phyloP scores from a whole-genome alignment of 92 coral and sea anemone genomes.

The Heliopora coerulea region DNA sequence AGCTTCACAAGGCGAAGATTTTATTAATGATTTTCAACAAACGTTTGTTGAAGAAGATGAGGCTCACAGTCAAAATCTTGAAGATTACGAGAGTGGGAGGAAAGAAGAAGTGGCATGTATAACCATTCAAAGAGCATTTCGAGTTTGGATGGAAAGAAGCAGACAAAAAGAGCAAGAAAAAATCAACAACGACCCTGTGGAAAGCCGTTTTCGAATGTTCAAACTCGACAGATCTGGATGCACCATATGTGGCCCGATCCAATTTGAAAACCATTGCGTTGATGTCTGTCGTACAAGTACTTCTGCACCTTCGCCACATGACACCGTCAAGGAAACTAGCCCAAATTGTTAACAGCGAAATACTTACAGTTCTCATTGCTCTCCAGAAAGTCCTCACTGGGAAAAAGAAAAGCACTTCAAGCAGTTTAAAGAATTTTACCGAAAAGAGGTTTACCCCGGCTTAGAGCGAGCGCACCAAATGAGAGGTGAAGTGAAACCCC shows the following conservation, averaged over 20 bases:
- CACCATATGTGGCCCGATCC: constrained; percentile 60
- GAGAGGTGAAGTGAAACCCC: background rate
- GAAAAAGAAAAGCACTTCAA: constrained; percentile 46
- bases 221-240: constrained; percentile 69
- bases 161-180: background rate
- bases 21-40: no score
- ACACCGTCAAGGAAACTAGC: background rate
- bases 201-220: constrained; percentile 54
- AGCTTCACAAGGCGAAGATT: background rate
- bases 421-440: constrained; percentile 46
- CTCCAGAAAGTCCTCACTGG: constrained; percentile 52
- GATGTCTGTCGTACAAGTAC: background rate
- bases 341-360: constrained; percentile 1
- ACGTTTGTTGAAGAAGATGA: background rate
- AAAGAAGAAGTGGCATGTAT: background rate
- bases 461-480: constrained; percentile 26
- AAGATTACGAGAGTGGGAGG: background rate
- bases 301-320: background rate
- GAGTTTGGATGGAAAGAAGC: constrained; percentile 2
- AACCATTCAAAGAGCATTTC: constrained; percentile 12
- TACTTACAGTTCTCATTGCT: constrained; percentile 16
- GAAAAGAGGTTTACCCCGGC: constrained; percentile 21
- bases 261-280: constrained; percentile 2
- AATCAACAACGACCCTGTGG: constrained; percentile 7
- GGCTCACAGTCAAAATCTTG: background rate